These are phyloP conservation scores for Chascanopsetta lugubris DNA, from an alignment of 2,113 vertebrate species.

Conservation along the genomic window DNA sequence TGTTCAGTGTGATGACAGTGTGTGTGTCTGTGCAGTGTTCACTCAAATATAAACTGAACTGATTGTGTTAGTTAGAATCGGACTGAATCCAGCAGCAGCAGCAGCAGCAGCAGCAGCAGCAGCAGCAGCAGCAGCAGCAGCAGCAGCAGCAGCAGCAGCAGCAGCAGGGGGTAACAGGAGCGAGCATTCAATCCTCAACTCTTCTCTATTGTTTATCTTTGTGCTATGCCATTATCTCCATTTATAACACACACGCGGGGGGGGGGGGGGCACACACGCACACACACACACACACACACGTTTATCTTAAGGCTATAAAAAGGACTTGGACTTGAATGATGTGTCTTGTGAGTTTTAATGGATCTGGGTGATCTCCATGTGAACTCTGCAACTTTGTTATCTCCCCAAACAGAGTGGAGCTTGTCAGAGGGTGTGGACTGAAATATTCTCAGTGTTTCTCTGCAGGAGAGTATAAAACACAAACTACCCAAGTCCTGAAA, in stretches of 20 bases:
- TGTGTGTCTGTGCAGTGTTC: background rate
- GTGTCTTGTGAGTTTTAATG: constrained; percentile 8
- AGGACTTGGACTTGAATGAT: constrained; percentile 54
- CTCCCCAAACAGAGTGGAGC: constrained; percentile 5
- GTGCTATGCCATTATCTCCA: constrained; percentile 17
- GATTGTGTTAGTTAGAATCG: background rate
- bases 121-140: too few species aligned
- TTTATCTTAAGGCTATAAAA: constrained; percentile 50
- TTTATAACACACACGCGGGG: background rate
- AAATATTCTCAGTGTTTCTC: background rate
- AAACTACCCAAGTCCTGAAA: too few species aligned
- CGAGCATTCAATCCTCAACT: background rate
- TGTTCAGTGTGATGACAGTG: background rate
- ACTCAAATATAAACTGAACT: background rate
- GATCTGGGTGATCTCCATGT: background rate
- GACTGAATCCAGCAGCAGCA: too few species aligned
- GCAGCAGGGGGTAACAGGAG: background rate
- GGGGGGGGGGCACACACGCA: background rate
- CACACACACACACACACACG: constrained; percentile 1
- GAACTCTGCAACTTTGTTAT: constrained; percentile 7
- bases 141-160: too few species aligned
- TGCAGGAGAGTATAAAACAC: constrained; percentile 20
- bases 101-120: too few species aligned
- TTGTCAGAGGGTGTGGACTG: background rate
- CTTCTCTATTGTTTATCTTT: constrained; percentile 2